These are phyloP conservation scores for Halesus radiatus DNA, from an alignment of 1,140 invertebrate genomes.

Conservation along the genomic window DNA sequence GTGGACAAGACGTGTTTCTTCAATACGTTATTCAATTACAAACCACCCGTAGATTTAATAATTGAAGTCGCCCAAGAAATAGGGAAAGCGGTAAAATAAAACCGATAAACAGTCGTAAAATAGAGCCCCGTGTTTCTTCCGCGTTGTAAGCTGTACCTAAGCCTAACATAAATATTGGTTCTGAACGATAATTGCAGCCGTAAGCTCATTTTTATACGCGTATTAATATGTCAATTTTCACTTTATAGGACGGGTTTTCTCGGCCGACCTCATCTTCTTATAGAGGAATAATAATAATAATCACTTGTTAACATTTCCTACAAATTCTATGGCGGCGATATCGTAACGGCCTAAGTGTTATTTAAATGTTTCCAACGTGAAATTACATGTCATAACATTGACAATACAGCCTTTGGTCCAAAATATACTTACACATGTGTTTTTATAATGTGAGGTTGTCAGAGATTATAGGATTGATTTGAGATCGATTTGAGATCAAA, in stretches of 20 bases:
- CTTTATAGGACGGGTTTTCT: conserved; percentile 19
- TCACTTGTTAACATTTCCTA: not conserved
- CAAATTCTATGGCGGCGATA: not conserved
- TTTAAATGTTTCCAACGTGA: conserved; percentile 15
- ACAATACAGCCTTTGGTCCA: not conserved
- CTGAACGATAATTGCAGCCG: not conserved
- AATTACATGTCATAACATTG: conserved; percentile 31
- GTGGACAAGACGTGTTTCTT: too few species aligned
- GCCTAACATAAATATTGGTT: conserved; percentile 14
- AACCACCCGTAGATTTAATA: too few species aligned
- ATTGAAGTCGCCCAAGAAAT: not conserved
- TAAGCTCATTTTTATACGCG: not conserved
- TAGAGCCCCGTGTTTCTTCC: not conserved
- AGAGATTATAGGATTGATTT: too few species aligned
- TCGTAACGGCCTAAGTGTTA: conserved; percentile 1
- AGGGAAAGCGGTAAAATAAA: not conserved
- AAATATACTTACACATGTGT: not conserved
- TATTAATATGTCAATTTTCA: conserved; percentile 34
- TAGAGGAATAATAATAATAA: not conserved
- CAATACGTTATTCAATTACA: too few species aligned
- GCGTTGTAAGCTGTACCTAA: not conserved
- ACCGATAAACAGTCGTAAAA: not conserved
- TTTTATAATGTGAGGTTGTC: conserved; percentile 12
- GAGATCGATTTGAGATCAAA: too few species aligned
- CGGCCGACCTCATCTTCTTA: not conserved